These are phyloP conservation scores for Leptura quadrifasciata DNA, from an alignment of 2,888 invertebrate species.

Conservation along the genomic window DNA sequence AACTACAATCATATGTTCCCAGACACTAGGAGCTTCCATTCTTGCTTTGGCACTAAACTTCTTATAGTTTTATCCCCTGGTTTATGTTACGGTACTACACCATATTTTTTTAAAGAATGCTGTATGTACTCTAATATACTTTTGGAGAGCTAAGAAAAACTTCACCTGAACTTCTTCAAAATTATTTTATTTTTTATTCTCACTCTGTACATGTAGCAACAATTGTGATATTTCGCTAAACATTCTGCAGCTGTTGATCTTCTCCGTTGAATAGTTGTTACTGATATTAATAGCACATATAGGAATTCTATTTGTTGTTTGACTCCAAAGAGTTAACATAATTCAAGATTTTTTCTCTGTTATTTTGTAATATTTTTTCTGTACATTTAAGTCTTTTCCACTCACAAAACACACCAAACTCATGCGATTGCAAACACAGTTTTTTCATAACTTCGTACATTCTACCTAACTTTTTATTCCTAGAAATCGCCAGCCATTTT, in stretches of 20 bases:
- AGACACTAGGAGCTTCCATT: too few species aligned
- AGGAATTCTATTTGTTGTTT: conserved; percentile 3
- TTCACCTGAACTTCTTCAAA: conserved; percentile 4
- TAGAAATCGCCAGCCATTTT: too few species aligned
- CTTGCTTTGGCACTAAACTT: too few species aligned
- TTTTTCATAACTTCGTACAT: conserved; percentile 13
- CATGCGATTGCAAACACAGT: not conserved
- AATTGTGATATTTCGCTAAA: not conserved
- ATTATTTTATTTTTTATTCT: conserved; percentile 8
- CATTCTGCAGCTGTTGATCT: not conserved
- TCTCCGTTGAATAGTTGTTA: not conserved
- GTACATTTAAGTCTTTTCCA: not conserved
- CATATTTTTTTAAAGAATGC: not conserved
- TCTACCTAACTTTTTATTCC: not conserved
- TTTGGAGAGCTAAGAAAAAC: conserved; percentile 6
- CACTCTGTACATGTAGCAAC: not conserved
- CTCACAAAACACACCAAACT: conserved; percentile 2
- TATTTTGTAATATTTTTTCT: not conserved
- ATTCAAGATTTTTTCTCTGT: not conserved
- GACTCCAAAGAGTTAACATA: not conserved
- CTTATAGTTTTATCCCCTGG: too few species aligned
- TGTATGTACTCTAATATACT: conserved; percentile 17
- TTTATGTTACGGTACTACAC: too few species aligned
- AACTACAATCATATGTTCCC: too few species aligned
- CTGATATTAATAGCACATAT: conserved; percentile 5